Conservation (phyloP, 2,888 invertebrate species). For the Lysandra coridon region DNA sequence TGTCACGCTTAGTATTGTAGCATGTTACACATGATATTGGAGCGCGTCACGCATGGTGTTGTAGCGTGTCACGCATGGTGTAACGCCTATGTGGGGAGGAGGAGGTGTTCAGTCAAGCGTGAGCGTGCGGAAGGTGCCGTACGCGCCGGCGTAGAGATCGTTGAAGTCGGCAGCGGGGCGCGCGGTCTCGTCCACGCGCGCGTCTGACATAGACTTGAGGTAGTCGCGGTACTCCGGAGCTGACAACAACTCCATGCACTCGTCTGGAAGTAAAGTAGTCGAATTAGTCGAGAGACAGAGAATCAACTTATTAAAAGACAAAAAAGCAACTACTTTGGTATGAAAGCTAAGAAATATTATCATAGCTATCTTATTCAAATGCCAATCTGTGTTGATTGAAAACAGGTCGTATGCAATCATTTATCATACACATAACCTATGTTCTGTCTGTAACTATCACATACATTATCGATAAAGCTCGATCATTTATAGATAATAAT, state of each 20-base stretch:
- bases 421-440: no score
- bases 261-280: neutral
- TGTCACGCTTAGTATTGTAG: no score
- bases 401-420: no score
- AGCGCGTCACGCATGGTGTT: neutral
- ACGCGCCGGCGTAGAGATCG: conserved; percentile 22
- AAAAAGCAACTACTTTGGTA: neutral
- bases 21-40: no score
- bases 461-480: no score
- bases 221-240: conserved; percentile 3
- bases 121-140: conserved; percentile 27
- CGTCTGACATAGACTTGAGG: neutral
- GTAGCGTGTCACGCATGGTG: neutral
- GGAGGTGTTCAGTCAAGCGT: neutral
- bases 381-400: no score
- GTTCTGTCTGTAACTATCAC: no score
- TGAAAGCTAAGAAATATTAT: no score
- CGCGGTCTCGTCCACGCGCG: neutral
- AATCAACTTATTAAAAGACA: no score
- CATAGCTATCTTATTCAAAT: no score
- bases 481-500: no score
- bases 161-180: conserved; percentile 20
- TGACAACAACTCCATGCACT: neutral
- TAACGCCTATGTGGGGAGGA: neutral
- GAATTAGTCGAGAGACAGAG: neutral